Evolutionary conservation across 2,113 vertebrate genomes (phyloP), one percentile per base, ranked within the genome.

Genomic region (Calyptomena viridis): DNA sequence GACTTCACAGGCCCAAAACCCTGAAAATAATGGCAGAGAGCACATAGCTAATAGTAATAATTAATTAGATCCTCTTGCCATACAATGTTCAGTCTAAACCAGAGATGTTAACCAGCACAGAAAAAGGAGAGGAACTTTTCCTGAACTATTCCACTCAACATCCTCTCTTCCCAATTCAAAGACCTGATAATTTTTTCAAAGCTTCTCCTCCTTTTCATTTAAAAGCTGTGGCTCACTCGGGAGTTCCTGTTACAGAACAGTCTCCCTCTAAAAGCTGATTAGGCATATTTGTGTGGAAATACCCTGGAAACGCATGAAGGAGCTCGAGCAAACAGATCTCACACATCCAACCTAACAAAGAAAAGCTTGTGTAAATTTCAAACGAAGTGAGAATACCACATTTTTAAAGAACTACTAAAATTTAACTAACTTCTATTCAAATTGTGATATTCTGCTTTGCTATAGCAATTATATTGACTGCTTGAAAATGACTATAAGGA

Each of bases 301-400:
- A 90, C 58, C 58, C 89, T 89, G 67, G 94, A 93, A 96, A 91
- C 11, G 9, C 90, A 90, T 59, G 92, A 94, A 94, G 89, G 67
- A 91, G 87, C 75, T 83, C 2, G 0, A 74, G 72, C 23, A 93
- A 89, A 55, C 75, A 80, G 63, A 89, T 93, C 90, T 86, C 67
- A 91, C 27, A 69, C 78, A 79, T 27, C 35, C 35, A 85, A 74
- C 22, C 78, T 50, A 74, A 90, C 75, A 95, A 88, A 88, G 82
- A 71, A 86, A 93, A 94, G 82, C 79, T 42, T 88, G 75, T 80
- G 46, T 42, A 85, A 53, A 91, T 69, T 89, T 95, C 47, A 79
- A 86, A 90, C 76, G 60, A 53, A 16, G 46, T 1, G 1, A 83
- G 90, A 83, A 80, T 9, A 7, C 56, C 80, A 77, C 12, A 59